Evolutionary conservation across 2,888 invertebrate species (phyloP), one percentile per base, ranked within the genome.

Genomic region (Caradrina kadenii): DNA sequence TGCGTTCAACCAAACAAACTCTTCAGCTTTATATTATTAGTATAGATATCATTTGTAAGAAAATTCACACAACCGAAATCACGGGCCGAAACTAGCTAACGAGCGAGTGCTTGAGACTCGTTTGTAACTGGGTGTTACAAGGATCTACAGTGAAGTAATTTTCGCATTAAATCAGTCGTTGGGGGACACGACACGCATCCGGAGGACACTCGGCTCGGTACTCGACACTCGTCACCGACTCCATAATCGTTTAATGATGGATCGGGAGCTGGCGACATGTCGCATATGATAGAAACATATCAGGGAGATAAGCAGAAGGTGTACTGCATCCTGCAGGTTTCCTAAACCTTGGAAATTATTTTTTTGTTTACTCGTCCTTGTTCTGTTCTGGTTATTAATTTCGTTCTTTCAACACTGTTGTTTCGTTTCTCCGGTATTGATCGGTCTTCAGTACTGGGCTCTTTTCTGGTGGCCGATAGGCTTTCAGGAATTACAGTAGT

Each of bases 131-230:
- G 13, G 52, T 26, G 58, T 58, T 56, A 49, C 63, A 35, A 52
- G 50, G 60, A 50, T 53, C 42, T 70, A 5, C 42, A 48, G 10
- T 54, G 59, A 52, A 50, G 70, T 67, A 55, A 82, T 81, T 79
- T 68, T 62, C 56, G 76, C 31, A 79, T 79, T 81, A 82, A 73
- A 76, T 64, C 60, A 66, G 62, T 54, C 60, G 69, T 53, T 58
- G 62, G 75, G 74, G 80, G 74, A 75, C 63, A 22, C 45, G 26
- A 26, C 35, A 62, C 49, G 69, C n/a, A 60, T 74, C 73, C 80
- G 72, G 79, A 83, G 76, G 73, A 87, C 84, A 77, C 81, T 79
- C 80, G 80, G 73, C 83, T 26, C 21, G 15, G 45, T 54, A 45
- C 56, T 58, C 62, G 63, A 42, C 67, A 55, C 61, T 67, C 67